phyloP scores from a whole-genome alignment of 64 coral and sea anemone species.

The Porites australiensis region DNA sequence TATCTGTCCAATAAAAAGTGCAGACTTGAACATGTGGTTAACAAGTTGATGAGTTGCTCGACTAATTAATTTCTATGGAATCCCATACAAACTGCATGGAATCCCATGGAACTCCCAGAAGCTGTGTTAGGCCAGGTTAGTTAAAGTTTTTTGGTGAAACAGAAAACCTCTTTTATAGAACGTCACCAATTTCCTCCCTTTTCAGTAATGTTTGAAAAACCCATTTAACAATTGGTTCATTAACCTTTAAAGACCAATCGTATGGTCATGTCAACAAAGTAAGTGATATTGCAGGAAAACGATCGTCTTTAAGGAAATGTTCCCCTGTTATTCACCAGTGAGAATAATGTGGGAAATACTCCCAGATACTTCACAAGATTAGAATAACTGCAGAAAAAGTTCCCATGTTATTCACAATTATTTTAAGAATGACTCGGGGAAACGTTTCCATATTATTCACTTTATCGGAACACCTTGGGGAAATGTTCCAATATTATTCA shows the following conservation, averaged over 20 bases:
- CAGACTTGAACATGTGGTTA: too few relatives aligned
- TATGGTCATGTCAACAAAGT: constrained; percentile 24
- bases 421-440: too few relatives aligned
- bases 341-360: constrained; percentile 1
- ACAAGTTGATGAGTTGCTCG: too few relatives aligned
- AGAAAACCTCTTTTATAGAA: constrained; percentile 52
- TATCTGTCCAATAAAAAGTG: too few relatives aligned
- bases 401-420: too few relatives aligned
- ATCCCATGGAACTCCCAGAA: not conserved
- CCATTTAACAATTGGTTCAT: constrained; percentile 38
- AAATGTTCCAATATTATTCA: constrained; percentile 13
- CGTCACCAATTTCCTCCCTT: constrained; percentile 53
- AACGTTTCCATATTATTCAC: constrained; percentile 10
- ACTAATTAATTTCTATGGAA: too few relatives aligned
- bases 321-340: not conserved
- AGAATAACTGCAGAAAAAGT: not conserved
- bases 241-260: constrained; percentile 42
- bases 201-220: constrained; percentile 51
- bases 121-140: constrained; percentile 19
- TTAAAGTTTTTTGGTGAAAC: not conserved
- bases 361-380: not conserved
- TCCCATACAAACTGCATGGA: too few relatives aligned
- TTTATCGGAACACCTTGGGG: not conserved
- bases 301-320: not conserved
- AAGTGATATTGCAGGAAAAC: not conserved